These are phyloP conservation scores for Brachionus angularis DNA, from an alignment of 1,140 invertebrate species.

Conservation along the genomic window DNA sequence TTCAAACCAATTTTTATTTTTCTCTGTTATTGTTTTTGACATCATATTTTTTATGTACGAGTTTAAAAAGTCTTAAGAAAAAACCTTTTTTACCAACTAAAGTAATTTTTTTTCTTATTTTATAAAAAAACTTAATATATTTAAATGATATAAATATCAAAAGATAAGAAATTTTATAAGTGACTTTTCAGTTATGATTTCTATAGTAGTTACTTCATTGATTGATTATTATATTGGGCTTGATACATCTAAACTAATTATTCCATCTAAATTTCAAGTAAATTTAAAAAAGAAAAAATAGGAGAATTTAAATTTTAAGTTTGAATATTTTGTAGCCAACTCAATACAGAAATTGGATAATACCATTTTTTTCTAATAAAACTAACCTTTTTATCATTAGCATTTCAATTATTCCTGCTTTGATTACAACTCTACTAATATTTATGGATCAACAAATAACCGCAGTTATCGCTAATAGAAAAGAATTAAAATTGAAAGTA, in stretches of 20 bases:
- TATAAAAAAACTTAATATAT: neutral
- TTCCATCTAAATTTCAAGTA: conserved; percentile 49
- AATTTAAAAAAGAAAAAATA: neutral
- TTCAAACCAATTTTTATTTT: conserved; percentile 50
- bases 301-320: neutral
- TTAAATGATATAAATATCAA: no score
- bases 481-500: conserved; percentile 56
- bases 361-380: conserved; percentile 49
- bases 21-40: conserved; percentile 54
- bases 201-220: conserved; percentile 57
- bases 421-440: conserved; percentile 55
- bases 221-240: conserved; percentile 53
- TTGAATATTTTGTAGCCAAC: conserved; percentile 49
- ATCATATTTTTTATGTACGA: conserved; percentile 51
- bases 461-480: conserved; percentile 59
- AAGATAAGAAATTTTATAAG: conserved; percentile 54
- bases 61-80: conserved; percentile 48
- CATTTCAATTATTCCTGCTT: conserved; percentile 50
- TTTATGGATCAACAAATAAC: conserved; percentile 60
- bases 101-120: neutral
- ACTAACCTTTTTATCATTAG: conserved; percentile 46
- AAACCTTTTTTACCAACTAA: conserved; percentile 50
- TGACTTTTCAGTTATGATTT: conserved; percentile 61
- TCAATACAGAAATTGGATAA: conserved; percentile 52
- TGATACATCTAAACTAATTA: conserved; percentile 58